These are phyloP conservation scores for Meloidogyne hapla DNA, from an alignment of 1,140 invertebrate genomes.

Conservation along the genomic window DNA sequence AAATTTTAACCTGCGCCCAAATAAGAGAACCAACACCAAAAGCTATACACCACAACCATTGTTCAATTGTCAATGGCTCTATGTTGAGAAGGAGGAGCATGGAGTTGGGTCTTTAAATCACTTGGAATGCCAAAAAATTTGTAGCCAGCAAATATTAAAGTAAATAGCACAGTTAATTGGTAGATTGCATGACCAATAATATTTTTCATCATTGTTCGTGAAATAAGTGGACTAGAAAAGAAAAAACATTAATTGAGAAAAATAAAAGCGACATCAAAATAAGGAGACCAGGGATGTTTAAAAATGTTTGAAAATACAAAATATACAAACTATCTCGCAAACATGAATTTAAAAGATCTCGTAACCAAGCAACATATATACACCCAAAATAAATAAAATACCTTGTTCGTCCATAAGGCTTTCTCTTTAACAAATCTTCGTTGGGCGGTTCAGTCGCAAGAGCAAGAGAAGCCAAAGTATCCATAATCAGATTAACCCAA, in stretches of 20 bases:
- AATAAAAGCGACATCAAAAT: background rate
- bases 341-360: no score
- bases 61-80: constrained; percentile 80
- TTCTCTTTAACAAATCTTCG: constrained; percentile 84
- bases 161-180: constrained; percentile 91
- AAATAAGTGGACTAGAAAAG: constrained; percentile 83
- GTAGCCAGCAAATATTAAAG: constrained; percentile 83
- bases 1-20: constrained; percentile 81
- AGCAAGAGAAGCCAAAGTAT: constrained; percentile 94
- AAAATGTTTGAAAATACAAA: no score
- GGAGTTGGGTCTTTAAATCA: constrained; percentile 74
- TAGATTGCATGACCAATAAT: constrained; percentile 95
- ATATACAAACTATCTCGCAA: no score
- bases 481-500: constrained; percentile 99
- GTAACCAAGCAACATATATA: no score
- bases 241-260: background rate
- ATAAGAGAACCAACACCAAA: constrained; percentile 90
- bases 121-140: constrained; percentile 84
- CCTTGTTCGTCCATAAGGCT: constrained; percentile 79
- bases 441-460: constrained; percentile 98
- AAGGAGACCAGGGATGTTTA: background rate
- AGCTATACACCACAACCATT: constrained; percentile 98
- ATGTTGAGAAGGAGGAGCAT: constrained; percentile 83
- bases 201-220: constrained; percentile 98
- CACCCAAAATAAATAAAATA: no score